Conservation (phyloP, 2,888 invertebrate genomes). For the Imbricaverruca yamaguchii region DNA sequence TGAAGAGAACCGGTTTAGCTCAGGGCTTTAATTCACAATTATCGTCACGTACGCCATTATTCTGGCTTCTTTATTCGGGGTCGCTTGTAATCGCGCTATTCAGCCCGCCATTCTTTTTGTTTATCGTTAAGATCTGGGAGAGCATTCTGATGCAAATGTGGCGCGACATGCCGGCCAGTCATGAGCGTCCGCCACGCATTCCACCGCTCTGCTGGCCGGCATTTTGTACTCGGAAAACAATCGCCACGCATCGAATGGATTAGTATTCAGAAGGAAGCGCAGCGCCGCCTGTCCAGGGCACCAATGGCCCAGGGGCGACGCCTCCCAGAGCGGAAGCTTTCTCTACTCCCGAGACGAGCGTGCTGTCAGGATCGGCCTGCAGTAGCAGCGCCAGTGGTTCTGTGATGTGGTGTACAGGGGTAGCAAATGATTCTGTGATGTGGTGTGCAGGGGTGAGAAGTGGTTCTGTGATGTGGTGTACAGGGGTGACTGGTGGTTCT, state of each 20-base stretch:
- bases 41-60: constrained; percentile 19
- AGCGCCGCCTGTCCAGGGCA: too few species aligned
- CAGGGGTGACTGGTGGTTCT: too few species aligned
- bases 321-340: too few species aligned
- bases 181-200: neutral
- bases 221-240: constrained; percentile 11
- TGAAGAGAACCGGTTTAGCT: neutral
- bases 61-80: neutral
- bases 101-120: constrained; percentile 9
- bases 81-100: neutral
- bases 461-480: too few species aligned
- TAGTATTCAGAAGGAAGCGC: neutral
- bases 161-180: neutral
- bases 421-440: too few species aligned
- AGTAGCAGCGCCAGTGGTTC: too few species aligned
- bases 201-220: neutral
- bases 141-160: constrained; percentile 14
- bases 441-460: too few species aligned
- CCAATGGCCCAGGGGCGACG: neutral
- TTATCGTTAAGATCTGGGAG: neutral
- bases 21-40: constrained; percentile 10
- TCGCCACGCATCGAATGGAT: neutral
- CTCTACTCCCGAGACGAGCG: too few species aligned
- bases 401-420: too few species aligned
- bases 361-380: too few species aligned